Base-by-base conservation (phyloP, 2,113 vertebrate species). In the Turdus rufiventris region DNA sequence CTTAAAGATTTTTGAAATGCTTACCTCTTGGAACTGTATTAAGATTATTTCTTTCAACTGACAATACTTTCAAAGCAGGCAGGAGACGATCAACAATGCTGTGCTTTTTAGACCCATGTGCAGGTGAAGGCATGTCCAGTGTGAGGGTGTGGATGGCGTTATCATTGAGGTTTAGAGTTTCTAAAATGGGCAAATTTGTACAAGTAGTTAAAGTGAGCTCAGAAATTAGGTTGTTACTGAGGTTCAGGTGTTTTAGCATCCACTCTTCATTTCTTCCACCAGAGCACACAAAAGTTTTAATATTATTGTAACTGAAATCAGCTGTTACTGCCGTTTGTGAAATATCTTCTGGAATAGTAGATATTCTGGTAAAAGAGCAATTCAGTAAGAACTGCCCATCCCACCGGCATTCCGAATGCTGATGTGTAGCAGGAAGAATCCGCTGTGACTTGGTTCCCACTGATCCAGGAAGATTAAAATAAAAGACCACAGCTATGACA, bases 1-100 rank as follows among this genome's bases (percentile, higher is more conserved):
- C 15, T 65, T 68, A 18, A 66, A 50, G 51, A 29, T 40, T 71
- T 70, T 54, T 31, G 14, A 80, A 88, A 56, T 53, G 87, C 99
- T 99, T 97, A 99, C 99, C 98, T 94, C 93, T 91, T 86, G 99
- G 98, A 88, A 98, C 77, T 45, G 66, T n/a, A 5, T 78, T 88
- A 12, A 99, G 98, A 43, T 97, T 96, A 95, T 99, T 99, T 96
- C 97, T 97, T 89, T 98, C 98, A 80, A 97, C 87, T 93, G 97
- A 98, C 42, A 99, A 80, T 76, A 97, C 58, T 92, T 96, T 96
- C 85, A 97, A 77, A 86, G 84, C 83, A 9, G 89, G 92, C 88
- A 97, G 87, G 28, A 86, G 33, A 13, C 0, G 6, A 63, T 20
- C 4, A 36, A 8, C 45, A 56, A 29, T 72, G 34, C 62, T 25